Evolutionary conservation across 2,888 invertebrate species (phyloP).

Genomic region (Adelognathus sp.): DNA sequence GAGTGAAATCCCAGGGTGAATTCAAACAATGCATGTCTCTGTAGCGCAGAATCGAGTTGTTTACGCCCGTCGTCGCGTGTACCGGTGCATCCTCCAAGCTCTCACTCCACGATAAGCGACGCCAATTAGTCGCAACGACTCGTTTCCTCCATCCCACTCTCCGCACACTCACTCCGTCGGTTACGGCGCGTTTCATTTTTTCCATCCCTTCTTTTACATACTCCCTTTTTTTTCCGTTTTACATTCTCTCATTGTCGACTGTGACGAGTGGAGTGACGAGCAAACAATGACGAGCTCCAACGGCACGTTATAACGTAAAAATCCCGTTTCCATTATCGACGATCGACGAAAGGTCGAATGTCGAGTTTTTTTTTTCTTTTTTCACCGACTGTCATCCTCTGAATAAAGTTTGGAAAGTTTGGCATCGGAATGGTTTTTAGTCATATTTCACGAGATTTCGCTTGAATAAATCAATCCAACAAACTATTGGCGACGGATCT

Average conservation of each 20-base stretch:
- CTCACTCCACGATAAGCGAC: conserved; percentile 29
- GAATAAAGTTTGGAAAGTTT: not conserved
- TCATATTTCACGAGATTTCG: not conserved
- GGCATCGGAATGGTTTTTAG: not conserved
- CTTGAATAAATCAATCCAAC: not conserved
- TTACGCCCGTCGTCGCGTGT: conserved; percentile 12
- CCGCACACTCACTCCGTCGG: not conserved
- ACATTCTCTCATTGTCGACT: conserved; percentile 11
- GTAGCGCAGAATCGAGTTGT: conserved; percentile 31
- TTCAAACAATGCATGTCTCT: conserved; percentile 26
- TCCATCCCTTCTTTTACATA: not conserved
- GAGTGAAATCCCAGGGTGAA: conserved; percentile 22
- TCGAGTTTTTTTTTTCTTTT: not conserved
- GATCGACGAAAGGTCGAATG: conserved; percentile 1
- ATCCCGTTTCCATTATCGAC: conserved; percentile 6
- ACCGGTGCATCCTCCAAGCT: conserved; percentile 6
- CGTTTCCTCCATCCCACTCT: not conserved
- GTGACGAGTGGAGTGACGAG: conserved; percentile 16
- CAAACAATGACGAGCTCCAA: not conserved
- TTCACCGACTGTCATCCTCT: not conserved
- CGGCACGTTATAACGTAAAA: not conserved
- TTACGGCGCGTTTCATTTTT: not conserved
- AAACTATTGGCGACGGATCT: not conserved
- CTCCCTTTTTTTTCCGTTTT: not conserved
- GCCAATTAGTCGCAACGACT: conserved; percentile 26